Base-by-base conservation (phyloP, 2,113 vertebrate genomes). In the Gymnocephalus cernua region DNA sequence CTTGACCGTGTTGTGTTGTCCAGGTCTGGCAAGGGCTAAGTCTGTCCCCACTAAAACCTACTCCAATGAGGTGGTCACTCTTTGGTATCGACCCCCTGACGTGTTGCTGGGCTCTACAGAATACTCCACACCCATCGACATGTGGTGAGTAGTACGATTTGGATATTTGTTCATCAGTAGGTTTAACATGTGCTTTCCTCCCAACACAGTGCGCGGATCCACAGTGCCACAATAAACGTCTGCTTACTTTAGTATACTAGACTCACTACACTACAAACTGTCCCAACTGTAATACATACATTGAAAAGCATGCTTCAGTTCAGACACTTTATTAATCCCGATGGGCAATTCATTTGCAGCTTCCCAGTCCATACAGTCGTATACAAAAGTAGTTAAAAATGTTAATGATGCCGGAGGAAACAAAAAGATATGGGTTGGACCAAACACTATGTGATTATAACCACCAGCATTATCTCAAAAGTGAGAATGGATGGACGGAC, bases 21-120 rank as follows among this genome's bases (percentile, higher is more conserved):
- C 87, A 99, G 98, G 98, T 35, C 90, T 99, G 62, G 98, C 98
- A 51, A 94, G 98, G 86, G 98, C 98, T 78, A 98, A 99, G 89
- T 99, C 98, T 0, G 98, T 99, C 76, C 98, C 98, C 14, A 99
- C 98, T 0, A 99, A 99, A 93, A 99, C 98, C 0, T 99, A 99
- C 65, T 99, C 98, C 88, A 99, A 99, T 9, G 98, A 99, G 92
- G 98, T 99, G 90, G 98, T 99, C 65, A 99, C 98, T 4, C 93
- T 98, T 4, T 99, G 98, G 98, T 99, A 99, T 89, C 95, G 98
- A 12, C 98, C 98, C 10, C 98, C 98, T 0, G 98, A 99, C 0
- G 98, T 99, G 69, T 95, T 99, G 41, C 95, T 99, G 89, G 98
- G 98, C 57, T 98, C 97, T 11, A 99, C 98, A 0, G 97, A 98